Conservation (phyloP, 2,888 invertebrate genomes). For the Sacculina carcini region DNA sequence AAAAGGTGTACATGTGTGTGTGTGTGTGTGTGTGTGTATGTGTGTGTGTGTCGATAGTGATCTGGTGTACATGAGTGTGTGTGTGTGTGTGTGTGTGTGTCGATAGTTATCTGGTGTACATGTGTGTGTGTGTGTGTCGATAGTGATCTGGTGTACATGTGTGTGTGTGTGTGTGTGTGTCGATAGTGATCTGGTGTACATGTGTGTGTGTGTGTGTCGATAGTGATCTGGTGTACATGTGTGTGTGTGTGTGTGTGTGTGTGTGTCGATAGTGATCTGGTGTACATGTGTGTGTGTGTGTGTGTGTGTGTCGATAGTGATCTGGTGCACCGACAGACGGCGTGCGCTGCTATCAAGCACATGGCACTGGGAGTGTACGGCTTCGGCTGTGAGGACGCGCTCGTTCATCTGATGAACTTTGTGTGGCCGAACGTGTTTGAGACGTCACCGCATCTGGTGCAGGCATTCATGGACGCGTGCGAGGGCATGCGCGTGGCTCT, state of each 20-base stretch:
- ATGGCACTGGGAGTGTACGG: constrained; percentile 96
- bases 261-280: neutral
- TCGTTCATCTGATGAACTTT: constrained; percentile 85
- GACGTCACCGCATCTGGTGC: constrained; percentile 96
- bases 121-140: neutral
- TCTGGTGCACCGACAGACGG: constrained; percentile 92
- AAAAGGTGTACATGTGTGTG: neutral
- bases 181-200: neutral
- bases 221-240: neutral
- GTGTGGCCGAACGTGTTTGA: constrained; percentile 99
- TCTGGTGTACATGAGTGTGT: neutral
- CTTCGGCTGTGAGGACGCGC: constrained; percentile 93
- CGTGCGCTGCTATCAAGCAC: constrained; percentile 96
- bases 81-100: too few species aligned
- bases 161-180: too few species aligned
- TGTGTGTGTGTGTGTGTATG: neutral
- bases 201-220: neutral
- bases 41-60: neutral
- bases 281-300: neutral
- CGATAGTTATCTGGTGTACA: neutral
- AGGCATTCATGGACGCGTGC: constrained; percentile 97
- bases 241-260: neutral
- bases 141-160: neutral
- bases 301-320: constrained; percentile 32
- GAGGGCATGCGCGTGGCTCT: constrained; percentile 90